phyloP scores from a whole-genome alignment of 2,888 invertebrate species.

The Drosophila paranaensis region DNA sequence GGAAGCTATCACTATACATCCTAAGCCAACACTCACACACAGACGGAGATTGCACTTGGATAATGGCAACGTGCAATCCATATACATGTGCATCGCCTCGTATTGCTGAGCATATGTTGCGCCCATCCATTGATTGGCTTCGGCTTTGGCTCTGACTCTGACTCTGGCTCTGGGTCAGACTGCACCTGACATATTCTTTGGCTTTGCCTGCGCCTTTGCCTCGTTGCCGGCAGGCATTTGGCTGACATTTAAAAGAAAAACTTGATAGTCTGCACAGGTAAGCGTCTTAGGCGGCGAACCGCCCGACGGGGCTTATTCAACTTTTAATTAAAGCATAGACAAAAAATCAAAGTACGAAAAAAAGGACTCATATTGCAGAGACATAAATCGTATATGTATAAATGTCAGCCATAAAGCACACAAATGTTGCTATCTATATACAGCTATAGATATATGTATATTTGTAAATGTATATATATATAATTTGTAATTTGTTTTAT shows the following conservation, averaged over 20 bases:
- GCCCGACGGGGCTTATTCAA: conserved; percentile 3
- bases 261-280: conserved; percentile 22
- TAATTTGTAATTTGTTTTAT: conserved; percentile 10
- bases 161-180: neutral
- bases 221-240: conserved; percentile 6
- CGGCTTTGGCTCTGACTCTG: neutral
- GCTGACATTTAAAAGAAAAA: conserved; percentile 17
- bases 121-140: conserved; percentile 31
- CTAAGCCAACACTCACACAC: neutral
- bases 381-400: too few species aligned
- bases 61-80: neutral
- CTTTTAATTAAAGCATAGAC: conserved; percentile 13
- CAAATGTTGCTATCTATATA: neutral
- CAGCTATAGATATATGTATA: neutral
- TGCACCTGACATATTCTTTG: conserved; percentile 15
- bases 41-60: neutral
- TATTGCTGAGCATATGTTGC: neutral
- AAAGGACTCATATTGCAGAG: neutral
- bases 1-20: conserved; percentile 1
- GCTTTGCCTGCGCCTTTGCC: neutral
- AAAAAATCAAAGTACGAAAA: neutral
- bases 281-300: conserved; percentile 20
- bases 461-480: neutral
- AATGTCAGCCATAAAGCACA: neutral
- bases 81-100: neutral